Evolutionary conservation across 1,140 invertebrate species (phyloP), one percentile per base, ranked within the genome.

Genomic region (Spodoptera litura): DNA sequence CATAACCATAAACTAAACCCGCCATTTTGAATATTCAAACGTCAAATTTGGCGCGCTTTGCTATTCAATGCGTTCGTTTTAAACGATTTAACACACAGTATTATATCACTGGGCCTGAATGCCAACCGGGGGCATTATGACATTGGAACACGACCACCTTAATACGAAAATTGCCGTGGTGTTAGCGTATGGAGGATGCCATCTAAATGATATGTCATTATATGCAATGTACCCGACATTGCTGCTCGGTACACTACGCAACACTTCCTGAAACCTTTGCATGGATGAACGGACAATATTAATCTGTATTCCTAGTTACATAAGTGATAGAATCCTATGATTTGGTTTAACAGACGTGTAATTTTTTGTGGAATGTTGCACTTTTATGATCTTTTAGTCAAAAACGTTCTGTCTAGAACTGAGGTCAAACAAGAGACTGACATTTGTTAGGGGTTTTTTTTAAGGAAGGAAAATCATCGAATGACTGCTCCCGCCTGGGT

Each of bases 111-210:
- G 20, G 49, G 56, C 20, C 31, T 51, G 15, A 71, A 51, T 61
- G 8, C 31, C 8, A 75, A 62, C 59, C 66, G 61, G 66, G 55
- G 61, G 61, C 76, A 15, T 35, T 51, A 35, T 74, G 78, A 74
- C 83, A 83, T 85, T 85, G 83, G 81, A 75, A 79, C 25, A 78
- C 68, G 70, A 72, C 35, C 56, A 55, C 49, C 51, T 68, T 83
- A 81, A 85, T 78, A 83, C 38, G 78, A 85, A 85, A 83, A 85
- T 85, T 85, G 83, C 15, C 51, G 35, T 70, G 66, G 61, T 58
- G 64, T 73, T 53, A 44, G 4, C 38, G 80, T 76, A 79, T 77
- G 79, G 81, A 85, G 83, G 83, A 85, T 83, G 78, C 71, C 59
- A 53, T 58, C 56, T 79, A 79, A 79, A 62, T 44, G 75, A 38